Evolutionary conservation across 2,113 vertebrate genomes (phyloP).

Genomic region (Crotalus horridus): DNA sequence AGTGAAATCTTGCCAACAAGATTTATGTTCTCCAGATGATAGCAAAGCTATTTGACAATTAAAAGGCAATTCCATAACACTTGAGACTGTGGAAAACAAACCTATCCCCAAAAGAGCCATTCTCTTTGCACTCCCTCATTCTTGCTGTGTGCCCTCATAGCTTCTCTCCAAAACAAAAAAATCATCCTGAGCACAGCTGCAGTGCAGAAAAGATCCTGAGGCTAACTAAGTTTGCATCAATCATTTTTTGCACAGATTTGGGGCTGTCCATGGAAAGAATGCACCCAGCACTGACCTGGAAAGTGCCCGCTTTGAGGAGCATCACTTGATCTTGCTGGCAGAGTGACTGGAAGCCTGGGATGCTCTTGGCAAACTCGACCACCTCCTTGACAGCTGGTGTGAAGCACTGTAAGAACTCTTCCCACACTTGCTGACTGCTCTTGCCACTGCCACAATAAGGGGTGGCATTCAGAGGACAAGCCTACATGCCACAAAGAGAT

Average conservation of each 20-base stretch:
- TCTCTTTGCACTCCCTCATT: background rate
- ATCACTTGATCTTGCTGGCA: slow-evolving; percentile 84
- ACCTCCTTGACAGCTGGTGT: slow-evolving; percentile 83
- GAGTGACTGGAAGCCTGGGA: slow-evolving; percentile 79
- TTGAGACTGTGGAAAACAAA: background rate
- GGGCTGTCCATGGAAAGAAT: background rate
- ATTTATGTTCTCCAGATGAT: background rate
- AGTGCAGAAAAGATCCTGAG: too few species aligned
- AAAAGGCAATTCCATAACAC: background rate
- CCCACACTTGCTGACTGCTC: slow-evolving; percentile 83
- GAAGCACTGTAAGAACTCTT: slow-evolving; percentile 86
- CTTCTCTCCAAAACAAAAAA: background rate
- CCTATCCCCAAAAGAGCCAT: background rate
- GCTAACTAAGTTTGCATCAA: background rate
- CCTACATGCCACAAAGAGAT: slow-evolving; percentile 58
- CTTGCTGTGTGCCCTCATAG: background rate
- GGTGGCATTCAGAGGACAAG: slow-evolving; percentile 84
- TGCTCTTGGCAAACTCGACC: slow-evolving; percentile 85
- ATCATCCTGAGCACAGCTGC: too few species aligned
- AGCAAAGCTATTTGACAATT: background rate
- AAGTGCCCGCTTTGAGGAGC: slow-evolving; percentile 84
- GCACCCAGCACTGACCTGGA: slow-evolving; percentile 71
- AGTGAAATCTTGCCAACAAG: background rate
- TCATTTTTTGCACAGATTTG: background rate
- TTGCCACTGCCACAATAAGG: slow-evolving; percentile 71